Conservation (phyloP, 2,113 vertebrate species). For the Blennius ocellaris region DNA sequence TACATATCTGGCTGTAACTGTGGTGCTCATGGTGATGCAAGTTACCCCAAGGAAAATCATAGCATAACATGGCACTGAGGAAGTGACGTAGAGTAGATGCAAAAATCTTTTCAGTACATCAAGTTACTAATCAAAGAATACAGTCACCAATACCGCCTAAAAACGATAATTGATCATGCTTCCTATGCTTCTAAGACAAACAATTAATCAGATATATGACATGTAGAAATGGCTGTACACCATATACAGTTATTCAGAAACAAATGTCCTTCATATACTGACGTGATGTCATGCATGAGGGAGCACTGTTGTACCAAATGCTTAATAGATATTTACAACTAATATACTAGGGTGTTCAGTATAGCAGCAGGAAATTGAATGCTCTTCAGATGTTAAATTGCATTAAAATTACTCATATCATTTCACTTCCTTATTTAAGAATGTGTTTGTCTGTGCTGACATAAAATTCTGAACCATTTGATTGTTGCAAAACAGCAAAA, state of each 20-base stretch:
- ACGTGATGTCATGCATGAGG: too few species aligned
- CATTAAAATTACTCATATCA: too few species aligned
- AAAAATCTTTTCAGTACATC: conserved; percentile 1
- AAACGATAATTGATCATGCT: not conserved
- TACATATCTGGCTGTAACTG: conserved; percentile 61
- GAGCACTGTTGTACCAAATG: not conserved
- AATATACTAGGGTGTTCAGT: too few species aligned
- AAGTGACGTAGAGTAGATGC: conserved; percentile 26
- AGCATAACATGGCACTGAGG: conserved; percentile 21
- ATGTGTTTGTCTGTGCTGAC: too few species aligned
- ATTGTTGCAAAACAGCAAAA: too few species aligned
- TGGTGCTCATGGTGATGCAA: conserved; percentile 23
- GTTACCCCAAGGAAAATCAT: conserved; percentile 46
- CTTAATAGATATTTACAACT: not conserved
- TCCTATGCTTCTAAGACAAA: not conserved
- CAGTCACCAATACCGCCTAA: too few species aligned
- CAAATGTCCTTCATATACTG: not conserved
- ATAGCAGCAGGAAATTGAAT: too few species aligned
- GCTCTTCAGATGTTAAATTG: too few species aligned
- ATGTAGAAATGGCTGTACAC: not conserved
- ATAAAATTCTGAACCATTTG: too few species aligned
- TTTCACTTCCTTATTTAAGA: too few species aligned
- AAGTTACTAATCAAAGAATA: not conserved
- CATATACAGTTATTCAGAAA: not conserved
- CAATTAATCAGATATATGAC: not conserved